These are phyloP conservation scores for Leptinotarsa haldemani DNA, from an alignment of 2,888 invertebrate genomes.

Conservation along the genomic window DNA sequence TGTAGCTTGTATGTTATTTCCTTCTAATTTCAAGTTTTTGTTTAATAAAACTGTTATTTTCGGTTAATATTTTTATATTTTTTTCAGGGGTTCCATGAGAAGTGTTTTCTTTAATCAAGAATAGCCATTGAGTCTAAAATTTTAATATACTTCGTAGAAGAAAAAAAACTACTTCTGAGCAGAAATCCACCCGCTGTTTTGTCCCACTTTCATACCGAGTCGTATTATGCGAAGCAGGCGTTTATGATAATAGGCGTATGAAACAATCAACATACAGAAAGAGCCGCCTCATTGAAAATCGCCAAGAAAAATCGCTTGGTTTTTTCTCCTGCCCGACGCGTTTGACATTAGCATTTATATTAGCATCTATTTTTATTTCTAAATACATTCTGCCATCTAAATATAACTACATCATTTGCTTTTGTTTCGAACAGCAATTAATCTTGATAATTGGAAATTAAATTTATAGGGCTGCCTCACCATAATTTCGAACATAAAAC, in stretches of 20 bases:
- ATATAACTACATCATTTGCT: constrained; percentile 34
- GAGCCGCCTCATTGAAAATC: constrained; percentile 15
- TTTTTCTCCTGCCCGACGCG: constrained; percentile 17
- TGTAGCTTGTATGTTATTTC: too few relatives aligned
- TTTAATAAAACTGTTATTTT: too few relatives aligned
- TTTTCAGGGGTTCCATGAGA: too few relatives aligned
- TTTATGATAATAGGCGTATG: background rate
- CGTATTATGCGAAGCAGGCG: too few relatives aligned
- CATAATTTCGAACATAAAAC: constrained; percentile 37
- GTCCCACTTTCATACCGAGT: too few relatives aligned
- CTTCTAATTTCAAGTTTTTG: too few relatives aligned
- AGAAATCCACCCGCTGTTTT: background rate
- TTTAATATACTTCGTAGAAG: too few relatives aligned
- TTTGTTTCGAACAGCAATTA: constrained; percentile 40
- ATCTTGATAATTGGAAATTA: constrained; percentile 45
- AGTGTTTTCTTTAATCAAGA: too few relatives aligned
- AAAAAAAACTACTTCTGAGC: too few relatives aligned
- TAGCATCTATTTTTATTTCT: constrained; percentile 39
- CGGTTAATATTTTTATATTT: too few relatives aligned
- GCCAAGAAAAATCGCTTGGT: constrained; percentile 11
- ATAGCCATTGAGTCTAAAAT: too few relatives aligned
- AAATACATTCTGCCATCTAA: constrained; percentile 34
- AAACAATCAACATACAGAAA: constrained; percentile 3
- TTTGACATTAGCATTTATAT: constrained; percentile 40
- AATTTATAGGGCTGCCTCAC: constrained; percentile 38